Conservation (phyloP, 2,888 invertebrate genomes). For the Unio pictorum region DNA sequence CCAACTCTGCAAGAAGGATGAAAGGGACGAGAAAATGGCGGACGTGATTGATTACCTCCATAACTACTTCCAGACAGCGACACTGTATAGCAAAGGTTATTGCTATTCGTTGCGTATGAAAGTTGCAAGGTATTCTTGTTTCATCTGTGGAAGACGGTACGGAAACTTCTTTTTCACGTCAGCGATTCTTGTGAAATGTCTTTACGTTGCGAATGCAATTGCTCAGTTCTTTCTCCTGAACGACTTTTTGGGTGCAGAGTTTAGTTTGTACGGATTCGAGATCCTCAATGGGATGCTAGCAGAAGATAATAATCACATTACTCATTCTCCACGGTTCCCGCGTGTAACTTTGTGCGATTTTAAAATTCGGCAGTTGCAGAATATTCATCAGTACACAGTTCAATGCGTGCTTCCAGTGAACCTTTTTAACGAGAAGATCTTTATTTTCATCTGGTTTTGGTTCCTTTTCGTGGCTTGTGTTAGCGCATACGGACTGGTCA, state of each 20-base stretch:
- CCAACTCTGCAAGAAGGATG: conserved; percentile 18
- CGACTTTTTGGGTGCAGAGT: conserved; percentile 58
- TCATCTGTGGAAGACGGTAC: conserved; percentile 57
- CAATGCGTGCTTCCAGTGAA: conserved; percentile 65
- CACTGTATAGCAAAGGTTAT: conserved; percentile 50
- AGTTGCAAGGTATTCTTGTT: conserved; percentile 52
- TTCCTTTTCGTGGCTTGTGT: conserved; percentile 51
- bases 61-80: conserved; percentile 50
- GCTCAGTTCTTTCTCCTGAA: conserved; percentile 65
- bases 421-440: conserved; percentile 65
- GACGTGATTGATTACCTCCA: conserved; percentile 55
- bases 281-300: conserved; percentile 43
- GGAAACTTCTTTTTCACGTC: conserved; percentile 64
- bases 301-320: conserved; percentile 43
- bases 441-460: conserved; percentile 67
- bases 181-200: conserved; percentile 57
- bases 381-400: conserved; percentile 62
- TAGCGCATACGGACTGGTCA: conserved; percentile 43
- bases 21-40: conserved; percentile 48
- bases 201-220: conserved; percentile 62
- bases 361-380: conserved; percentile 60
- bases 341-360: conserved; percentile 64
- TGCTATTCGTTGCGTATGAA: conserved; percentile 46
- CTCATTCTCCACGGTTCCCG: conserved; percentile 57
- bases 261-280: conserved; percentile 59